Evolutionary conservation across 2,888 invertebrate species (phyloP).

Genomic region (Xestia xanthographa): DNA sequence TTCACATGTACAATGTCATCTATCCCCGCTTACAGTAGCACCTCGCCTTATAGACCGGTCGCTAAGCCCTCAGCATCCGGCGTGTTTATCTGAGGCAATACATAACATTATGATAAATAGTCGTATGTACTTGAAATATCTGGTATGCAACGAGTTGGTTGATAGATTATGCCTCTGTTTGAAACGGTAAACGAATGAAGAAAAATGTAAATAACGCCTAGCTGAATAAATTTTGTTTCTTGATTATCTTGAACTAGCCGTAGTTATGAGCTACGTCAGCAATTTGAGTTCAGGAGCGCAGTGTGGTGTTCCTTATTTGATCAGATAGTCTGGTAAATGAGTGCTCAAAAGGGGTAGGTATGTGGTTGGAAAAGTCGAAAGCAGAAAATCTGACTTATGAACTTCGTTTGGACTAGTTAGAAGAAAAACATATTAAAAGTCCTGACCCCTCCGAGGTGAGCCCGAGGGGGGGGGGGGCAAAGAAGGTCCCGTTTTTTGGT

Average conservation of each 20-base stretch:
- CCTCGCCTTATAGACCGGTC: slow-evolving; percentile 23
- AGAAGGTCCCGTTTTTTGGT: no score
- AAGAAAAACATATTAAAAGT: no score
- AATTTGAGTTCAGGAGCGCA: no score
- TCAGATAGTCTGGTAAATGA: no score
- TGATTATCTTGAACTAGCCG: background rate
- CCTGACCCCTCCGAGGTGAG: no score
- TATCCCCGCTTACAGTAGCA: slow-evolving; percentile 15
- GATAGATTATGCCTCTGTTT: slow-evolving; percentile 1
- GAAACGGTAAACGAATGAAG: slow-evolving; percentile 5
- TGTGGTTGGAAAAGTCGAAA: no score
- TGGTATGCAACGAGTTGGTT: slow-evolving; percentile 5
- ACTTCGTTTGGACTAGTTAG: no score
- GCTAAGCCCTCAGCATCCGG: slow-evolving; percentile 39
- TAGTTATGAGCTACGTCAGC: no score
- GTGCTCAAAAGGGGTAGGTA: no score
- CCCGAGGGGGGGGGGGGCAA: no score
- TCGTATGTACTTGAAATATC: slow-evolving; percentile 19
- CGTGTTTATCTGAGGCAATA: slow-evolving; percentile 27
- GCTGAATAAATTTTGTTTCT: background rate
- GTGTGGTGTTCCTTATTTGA: no score
- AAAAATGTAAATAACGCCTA: background rate
- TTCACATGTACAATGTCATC: background rate
- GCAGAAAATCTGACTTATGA: no score
- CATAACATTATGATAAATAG: slow-evolving; percentile 44